Conservation (phyloP, 2,113 vertebrate species). For the Athene noctua region DNA sequence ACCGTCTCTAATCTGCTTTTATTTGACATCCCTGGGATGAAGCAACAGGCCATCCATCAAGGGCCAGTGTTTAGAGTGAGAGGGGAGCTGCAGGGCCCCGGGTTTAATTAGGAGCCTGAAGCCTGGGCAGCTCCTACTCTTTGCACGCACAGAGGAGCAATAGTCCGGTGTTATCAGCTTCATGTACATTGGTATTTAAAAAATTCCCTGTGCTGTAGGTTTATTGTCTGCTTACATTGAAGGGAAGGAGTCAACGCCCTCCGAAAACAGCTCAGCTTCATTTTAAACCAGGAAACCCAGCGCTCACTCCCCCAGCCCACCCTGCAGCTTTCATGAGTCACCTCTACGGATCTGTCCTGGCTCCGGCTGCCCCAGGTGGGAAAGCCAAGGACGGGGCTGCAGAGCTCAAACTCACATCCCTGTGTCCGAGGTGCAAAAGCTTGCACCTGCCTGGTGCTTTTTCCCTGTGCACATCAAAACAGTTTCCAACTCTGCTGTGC, state of each 20-base stretch:
- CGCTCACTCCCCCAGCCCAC: background rate
- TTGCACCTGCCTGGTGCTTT: background rate
- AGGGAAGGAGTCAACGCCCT: background rate
- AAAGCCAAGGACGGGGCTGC: background rate
- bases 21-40: background rate
- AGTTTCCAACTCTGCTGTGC: background rate
- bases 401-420: background rate
- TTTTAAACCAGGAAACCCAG: background rate
- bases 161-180: background rate
- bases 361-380: rapidly evolving
- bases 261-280: background rate
- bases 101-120: background rate
- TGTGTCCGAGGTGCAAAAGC: background rate
- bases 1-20: background rate
- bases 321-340: background rate
- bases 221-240: background rate
- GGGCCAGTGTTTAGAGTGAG: background rate
- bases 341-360: background rate
- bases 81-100: rapidly evolving
- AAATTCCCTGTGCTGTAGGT: background rate
- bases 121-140: background rate
- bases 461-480: background rate
- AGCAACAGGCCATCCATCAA: background rate
- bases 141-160: background rate
- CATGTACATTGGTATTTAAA: background rate